phyloP scores from a whole-genome alignment of 2,888 invertebrate species.

The Hylaea fasciaria region DNA sequence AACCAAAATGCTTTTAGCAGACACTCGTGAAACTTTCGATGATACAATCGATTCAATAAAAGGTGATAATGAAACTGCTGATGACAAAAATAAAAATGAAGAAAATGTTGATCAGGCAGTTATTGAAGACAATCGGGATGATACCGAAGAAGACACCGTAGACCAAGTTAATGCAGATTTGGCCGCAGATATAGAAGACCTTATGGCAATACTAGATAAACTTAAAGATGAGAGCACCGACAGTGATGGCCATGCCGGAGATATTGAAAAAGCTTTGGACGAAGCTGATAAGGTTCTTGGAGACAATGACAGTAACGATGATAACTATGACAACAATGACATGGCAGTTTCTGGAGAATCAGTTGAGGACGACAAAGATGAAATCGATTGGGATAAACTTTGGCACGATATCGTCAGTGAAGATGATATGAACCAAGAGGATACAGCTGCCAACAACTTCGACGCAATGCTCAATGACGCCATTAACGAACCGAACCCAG shows the following conservation, averaged over 20 bases:
- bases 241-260: conserved; percentile 32
- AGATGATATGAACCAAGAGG: conserved; percentile 29
- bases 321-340: conserved; percentile 16
- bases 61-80: conserved; percentile 2
- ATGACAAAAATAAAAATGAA: conserved; percentile 20
- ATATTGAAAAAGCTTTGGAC: conserved; percentile 32
- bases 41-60: conserved; percentile 5
- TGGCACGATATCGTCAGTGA: conserved; percentile 32
- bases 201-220: conserved; percentile 62
- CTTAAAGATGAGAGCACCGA: conserved; percentile 46
- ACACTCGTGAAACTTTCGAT: conserved; percentile 23
- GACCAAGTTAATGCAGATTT: conserved; percentile 60
- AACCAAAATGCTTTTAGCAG: conserved; percentile 31
- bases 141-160: conserved; percentile 52
- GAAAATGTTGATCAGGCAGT: conserved; percentile 2
- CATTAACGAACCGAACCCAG: conserved; percentile 37
- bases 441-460: conserved; percentile 25
- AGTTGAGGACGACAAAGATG: conserved; percentile 33
- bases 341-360: conserved; percentile 31
- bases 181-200: conserved; percentile 60
- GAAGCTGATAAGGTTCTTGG: conserved; percentile 37
- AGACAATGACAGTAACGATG: conserved; percentile 17
- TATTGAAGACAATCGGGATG: conserved; percentile 6
- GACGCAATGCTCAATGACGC: conserved; percentile 28
- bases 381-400: conserved; percentile 48